These are phyloP conservation scores for Dascillus cervinus DNA, from an alignment of 2,888 invertebrate species.

Conservation along the genomic window DNA sequence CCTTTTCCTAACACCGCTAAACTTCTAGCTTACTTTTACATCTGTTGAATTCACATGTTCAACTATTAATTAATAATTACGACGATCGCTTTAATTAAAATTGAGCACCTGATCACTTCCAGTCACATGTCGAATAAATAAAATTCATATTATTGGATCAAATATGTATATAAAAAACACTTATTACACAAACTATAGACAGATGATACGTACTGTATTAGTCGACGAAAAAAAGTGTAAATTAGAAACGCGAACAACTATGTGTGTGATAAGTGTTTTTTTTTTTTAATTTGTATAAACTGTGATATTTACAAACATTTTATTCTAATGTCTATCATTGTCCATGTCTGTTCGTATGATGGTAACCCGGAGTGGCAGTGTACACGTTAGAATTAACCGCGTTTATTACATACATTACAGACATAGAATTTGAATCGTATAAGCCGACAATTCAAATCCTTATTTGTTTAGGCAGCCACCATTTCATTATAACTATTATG, in stretches of 20 bases:
- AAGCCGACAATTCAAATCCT: too few relatives aligned
- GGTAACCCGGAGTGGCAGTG: constrained; percentile 39
- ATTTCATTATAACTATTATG: too few relatives aligned
- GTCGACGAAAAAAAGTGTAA: too few relatives aligned
- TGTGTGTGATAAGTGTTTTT: constrained; percentile 11
- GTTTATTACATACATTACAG: constrained; percentile 29
- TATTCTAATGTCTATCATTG: constrained; percentile 3
- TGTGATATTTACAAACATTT: constrained; percentile 1
- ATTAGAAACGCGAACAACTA: too few relatives aligned
- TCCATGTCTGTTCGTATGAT: constrained; percentile 32
- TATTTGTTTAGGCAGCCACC: too few relatives aligned
- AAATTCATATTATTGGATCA: too few relatives aligned
- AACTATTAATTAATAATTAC: constrained; percentile 1
- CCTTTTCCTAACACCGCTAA: too few relatives aligned
- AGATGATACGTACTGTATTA: too few relatives aligned
- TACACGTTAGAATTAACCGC: constrained; percentile 37
- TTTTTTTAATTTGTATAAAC: constrained; percentile 7
- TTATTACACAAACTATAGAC: too few relatives aligned
- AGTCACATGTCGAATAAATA: constrained; percentile 21
- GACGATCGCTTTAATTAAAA: constrained; percentile 36
- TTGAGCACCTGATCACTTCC: constrained; percentile 38
- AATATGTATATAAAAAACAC: too few relatives aligned
- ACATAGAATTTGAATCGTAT: constrained; percentile 20
- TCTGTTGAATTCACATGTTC: too few relatives aligned
- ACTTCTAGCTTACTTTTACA: too few relatives aligned